These are phyloP conservation scores for Procambarus clarkii DNA, from an alignment of 1,140 invertebrate genomes.

Conservation along the genomic window DNA sequence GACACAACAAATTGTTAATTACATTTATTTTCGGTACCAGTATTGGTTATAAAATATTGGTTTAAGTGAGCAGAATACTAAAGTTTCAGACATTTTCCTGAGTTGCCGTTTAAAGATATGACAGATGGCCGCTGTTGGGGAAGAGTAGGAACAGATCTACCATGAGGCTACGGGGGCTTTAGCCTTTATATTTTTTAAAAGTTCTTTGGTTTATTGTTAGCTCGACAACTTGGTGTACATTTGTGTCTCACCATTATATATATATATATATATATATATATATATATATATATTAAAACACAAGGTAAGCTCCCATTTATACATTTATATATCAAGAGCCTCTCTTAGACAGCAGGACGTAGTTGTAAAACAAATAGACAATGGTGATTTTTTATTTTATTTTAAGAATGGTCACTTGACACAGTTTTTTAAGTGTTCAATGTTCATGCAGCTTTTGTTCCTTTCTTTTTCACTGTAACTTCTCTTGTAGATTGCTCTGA, in stretches of 20 bases:
- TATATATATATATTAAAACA: too few relatives aligned
- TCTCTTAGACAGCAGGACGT: background rate
- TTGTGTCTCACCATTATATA: background rate
- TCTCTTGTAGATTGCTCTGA: slow-evolving; percentile 40
- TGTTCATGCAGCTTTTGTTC: slow-evolving; percentile 36
- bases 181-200: background rate
- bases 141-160: background rate
- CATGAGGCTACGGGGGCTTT: background rate
- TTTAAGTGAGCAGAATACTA: background rate
- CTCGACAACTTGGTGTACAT: background rate
- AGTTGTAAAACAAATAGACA: background rate
- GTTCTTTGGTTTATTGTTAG: background rate
- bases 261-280: too few relatives aligned
- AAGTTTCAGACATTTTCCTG: background rate
- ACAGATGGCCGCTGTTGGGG: background rate
- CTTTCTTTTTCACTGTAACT: slow-evolving; percentile 5
- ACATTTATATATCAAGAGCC: background rate
- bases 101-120: background rate
- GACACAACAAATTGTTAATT: background rate
- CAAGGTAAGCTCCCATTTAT: background rate
- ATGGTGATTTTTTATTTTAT: background rate
- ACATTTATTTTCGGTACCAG: background rate
- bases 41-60: background rate
- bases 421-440: slow-evolving; percentile 39
- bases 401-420: background rate